phyloP scores from a whole-genome alignment of 2,888 invertebrate species.

The Sinotaia quadrata region DNA sequence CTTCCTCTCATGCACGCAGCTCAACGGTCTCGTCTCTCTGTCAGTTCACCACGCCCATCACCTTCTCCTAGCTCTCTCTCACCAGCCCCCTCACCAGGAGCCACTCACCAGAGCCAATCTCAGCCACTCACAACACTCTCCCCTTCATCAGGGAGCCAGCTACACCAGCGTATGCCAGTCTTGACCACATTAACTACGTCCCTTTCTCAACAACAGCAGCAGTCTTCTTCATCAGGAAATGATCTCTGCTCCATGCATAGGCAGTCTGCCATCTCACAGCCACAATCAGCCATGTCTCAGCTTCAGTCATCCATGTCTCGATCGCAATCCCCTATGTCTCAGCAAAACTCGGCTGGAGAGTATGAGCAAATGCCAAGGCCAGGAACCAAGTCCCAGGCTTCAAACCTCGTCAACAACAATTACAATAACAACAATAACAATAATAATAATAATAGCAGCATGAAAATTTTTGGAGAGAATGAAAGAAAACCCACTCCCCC shows the following conservation, averaged over 20 bases:
- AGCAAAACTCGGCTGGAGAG: slow-evolving; percentile 15
- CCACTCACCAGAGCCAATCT: slow-evolving; percentile 31
- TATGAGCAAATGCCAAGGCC: slow-evolving; percentile 18
- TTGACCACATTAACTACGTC: neutral
- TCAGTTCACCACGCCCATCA: slow-evolving; percentile 36
- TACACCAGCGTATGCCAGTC: slow-evolving; percentile 19
- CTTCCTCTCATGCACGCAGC: neutral
- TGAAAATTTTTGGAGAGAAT: neutral
- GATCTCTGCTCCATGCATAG: neutral
- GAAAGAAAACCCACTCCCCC: neutral
- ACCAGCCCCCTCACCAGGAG: slow-evolving; percentile 32
- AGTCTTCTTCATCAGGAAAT: neutral
- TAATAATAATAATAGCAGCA: slow-evolving; percentile 1
- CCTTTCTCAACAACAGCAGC: neutral
- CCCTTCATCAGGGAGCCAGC: slow-evolving; percentile 7
- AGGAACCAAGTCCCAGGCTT: slow-evolving; percentile 5
- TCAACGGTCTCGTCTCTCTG: slow-evolving; percentile 18
- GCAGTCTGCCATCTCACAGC: neutral
- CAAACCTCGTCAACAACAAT: neutral
- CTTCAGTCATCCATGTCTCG: no score
- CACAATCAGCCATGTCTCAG: neutral
- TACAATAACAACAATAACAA: neutral
- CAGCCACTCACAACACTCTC: slow-evolving; percentile 15
- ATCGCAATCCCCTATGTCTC: slow-evolving; percentile 7
- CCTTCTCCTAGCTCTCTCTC: slow-evolving; percentile 30